Base-by-base conservation (phyloP, 2,888 invertebrate species). In the Leucoptera coffeella region DNA sequence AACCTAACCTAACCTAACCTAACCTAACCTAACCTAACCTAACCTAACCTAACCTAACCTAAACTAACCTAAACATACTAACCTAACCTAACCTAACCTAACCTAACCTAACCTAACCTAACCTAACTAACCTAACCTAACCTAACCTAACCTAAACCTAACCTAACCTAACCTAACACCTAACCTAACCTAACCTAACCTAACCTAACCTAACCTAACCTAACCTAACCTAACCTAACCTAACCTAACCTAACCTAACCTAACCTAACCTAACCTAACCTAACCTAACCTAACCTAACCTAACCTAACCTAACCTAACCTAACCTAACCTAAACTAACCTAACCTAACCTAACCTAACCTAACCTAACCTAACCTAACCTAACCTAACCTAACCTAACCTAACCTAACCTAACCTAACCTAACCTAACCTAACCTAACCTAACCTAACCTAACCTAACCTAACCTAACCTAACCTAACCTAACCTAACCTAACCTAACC, bases 191-290 rank as follows among this genome's bases (percentile, higher is more conserved):
- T 25, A 25, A 25, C 25, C 25, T 15, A 25, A 12, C 26, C 22
- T 28, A 28, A 28, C 28, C 28, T 28, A 28, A 28, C 28, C 28
- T 28, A 28, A 28, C 28, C 28, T 28, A 28, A 28, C 28, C 28
- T 28, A 25, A 29, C 25, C 29, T 25, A 29, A 29, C 25, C 29
- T 25, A 15, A 23, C 23, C 23, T 14, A 23, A 23, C 23, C 23
- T 23, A 23, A 28, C 28, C 28, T 25, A 28, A 28, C 28, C 28
- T 28, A 28, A 28, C 28, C 28, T 23, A 28, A 23, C 28, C 27
- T 27, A 27, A 27, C 27, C 27, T 27, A 27, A 28, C 28, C 28
- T 23, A 28, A 28, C 28, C 28, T 23, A 28, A 27, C 27, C 28
- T 24, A 28, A 28, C 28, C 28, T 28, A 28, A 28, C 28, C 28